phyloP scores from a whole-genome alignment of 2,797 vertebrate genomes.

The Bradypus variegatus region DNA sequence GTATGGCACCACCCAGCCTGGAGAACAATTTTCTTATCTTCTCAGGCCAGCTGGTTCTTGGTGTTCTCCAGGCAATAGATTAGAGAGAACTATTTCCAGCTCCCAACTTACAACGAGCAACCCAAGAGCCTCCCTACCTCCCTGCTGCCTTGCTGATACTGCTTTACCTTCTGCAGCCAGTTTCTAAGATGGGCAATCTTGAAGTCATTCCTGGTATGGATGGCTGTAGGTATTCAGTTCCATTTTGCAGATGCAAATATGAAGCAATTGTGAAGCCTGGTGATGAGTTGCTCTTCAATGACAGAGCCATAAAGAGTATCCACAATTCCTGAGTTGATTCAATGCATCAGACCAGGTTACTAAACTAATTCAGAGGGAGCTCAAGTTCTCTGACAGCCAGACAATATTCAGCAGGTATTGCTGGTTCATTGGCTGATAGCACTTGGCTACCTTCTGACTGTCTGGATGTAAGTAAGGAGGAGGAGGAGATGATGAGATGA shows the following conservation, averaged over 20 bases:
- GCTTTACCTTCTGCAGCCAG: neutral
- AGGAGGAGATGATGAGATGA: neutral
- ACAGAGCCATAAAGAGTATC: neutral
- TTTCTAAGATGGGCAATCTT: neutral
- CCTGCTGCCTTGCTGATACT: neutral
- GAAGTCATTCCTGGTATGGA: neutral
- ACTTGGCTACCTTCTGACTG: neutral
- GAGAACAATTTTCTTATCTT: conserved; percentile 50
- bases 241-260: conserved; percentile 27
- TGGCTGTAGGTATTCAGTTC: neutral
- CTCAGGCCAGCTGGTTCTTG: conserved; percentile 33
- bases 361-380: neutral
- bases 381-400: neutral
- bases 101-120: conserved; percentile 15
- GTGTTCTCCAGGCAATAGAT: conserved; percentile 41
- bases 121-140: neutral
- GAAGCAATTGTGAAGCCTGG: neutral
- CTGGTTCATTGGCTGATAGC: neutral
- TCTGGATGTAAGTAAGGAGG: neutral
- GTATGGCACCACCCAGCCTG: neutral
- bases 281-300: neutral
- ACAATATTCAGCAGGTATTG: neutral
- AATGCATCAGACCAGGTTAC: no score
- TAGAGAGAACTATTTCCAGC: conserved; percentile 40
- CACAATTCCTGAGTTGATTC: neutral